Conservation (phyloP, 2,797 vertebrate genomes). For the Sebastes elongatus region DNA sequence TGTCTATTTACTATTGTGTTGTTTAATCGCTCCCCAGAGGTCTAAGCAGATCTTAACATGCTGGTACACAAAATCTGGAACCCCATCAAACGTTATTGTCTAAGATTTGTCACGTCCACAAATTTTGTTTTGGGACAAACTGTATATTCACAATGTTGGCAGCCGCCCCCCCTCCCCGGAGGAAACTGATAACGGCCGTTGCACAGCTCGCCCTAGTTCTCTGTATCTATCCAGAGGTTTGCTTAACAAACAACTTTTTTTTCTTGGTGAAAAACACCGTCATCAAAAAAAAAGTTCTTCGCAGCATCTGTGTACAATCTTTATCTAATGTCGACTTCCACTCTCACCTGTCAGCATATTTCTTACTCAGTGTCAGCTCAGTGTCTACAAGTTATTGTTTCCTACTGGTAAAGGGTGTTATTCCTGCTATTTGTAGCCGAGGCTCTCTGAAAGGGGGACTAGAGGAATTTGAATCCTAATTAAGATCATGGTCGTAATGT, state of each 20-base stretch:
- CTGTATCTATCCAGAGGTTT: background rate
- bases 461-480: background rate
- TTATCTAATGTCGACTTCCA: conserved; percentile 2
- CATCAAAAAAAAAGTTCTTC: background rate
- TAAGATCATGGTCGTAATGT: background rate
- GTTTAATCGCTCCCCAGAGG: conserved; percentile 27
- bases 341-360: conserved; percentile 10
- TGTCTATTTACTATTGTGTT: conserved; percentile 36
- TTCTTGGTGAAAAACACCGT: background rate
- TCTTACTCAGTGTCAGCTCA: conserved; percentile 2
- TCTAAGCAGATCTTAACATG: conserved; percentile 8
- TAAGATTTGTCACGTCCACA: background rate
- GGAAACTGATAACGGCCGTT: background rate
- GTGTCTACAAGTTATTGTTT: conserved; percentile 40
- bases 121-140: background rate
- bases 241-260: background rate
- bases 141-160: background rate
- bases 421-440: background rate
- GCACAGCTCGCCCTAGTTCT: background rate
- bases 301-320: background rate
- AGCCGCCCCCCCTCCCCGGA: fast-evolving
- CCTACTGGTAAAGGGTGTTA: conserved; percentile 16
- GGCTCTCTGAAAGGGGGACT: background rate
- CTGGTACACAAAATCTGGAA: background rate
- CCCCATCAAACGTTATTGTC: conserved; percentile 6